Evolutionary conservation across 2,888 invertebrate genomes (phyloP).

Genomic region (Drosophila dives): DNA sequence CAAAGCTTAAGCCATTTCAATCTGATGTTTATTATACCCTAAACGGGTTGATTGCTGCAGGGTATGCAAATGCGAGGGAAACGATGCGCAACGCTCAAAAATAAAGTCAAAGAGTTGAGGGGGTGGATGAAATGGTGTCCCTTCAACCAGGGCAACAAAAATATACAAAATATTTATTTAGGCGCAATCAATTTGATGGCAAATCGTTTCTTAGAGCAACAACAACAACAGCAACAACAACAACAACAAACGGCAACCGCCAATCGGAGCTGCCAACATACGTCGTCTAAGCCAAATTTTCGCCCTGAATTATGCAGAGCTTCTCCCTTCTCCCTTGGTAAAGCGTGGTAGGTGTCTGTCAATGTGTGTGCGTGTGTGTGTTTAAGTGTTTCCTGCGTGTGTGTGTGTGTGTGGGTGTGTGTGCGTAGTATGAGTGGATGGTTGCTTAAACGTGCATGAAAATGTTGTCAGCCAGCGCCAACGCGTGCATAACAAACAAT

Average conservation of each 20-base stretch:
- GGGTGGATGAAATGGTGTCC: conserved; percentile 11
- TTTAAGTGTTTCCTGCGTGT: conserved; percentile 25
- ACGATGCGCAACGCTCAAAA: conserved; percentile 43
- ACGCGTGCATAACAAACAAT: conserved; percentile 43
- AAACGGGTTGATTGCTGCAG: conserved; percentile 2
- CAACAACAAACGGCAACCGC: conserved; percentile 10
- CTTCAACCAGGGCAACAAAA: conserved; percentile 26
- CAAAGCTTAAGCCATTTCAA: neutral
- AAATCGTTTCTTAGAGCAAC: conserved; percentile 62
- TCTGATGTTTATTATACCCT: neutral
- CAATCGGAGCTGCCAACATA: conserved; percentile 15
- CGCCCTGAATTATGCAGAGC: conserved; percentile 65
- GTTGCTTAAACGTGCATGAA: conserved; percentile 71
- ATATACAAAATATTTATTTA: conserved; percentile 72
- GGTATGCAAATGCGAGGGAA: conserved; percentile 40
- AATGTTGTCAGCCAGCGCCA: conserved; percentile 50
- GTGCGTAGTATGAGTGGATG: conserved; percentile 7
- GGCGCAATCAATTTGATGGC: conserved; percentile 79
- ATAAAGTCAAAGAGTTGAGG: conserved; percentile 50
- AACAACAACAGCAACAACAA: neutral
- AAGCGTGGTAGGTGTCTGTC: neutral
- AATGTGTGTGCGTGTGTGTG: conserved; percentile 13
- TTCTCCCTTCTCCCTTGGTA: conserved; percentile 40
- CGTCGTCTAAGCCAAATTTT: conserved; percentile 44
- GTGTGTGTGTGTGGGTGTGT: conserved; percentile 10